Evolutionary conservation across 2,113 vertebrate genomes (phyloP).

Genomic region (Delphinapterus leucas): DNA sequence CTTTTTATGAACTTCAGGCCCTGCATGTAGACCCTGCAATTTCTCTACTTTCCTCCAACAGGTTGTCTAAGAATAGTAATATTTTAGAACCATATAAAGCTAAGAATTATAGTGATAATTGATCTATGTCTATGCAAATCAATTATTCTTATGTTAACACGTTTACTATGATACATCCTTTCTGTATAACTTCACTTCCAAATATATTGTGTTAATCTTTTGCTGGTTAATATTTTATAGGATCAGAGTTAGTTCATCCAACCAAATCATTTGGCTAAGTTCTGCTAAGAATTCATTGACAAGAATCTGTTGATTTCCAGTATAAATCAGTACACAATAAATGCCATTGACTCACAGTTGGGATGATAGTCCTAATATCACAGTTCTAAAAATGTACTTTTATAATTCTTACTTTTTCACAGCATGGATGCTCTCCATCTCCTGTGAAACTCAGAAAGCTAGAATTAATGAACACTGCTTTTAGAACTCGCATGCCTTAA

Average conservation of each 20-base stretch:
- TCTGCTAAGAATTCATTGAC: neutral
- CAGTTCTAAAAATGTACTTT: constrained; percentile 3
- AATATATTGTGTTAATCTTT: neutral
- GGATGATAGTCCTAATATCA: constrained; percentile 4
- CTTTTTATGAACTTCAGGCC: neutral
- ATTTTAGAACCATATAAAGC: neutral
- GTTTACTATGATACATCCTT: neutral
- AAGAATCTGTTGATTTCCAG: neutral
- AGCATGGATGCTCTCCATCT: neutral
- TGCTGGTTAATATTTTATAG: neutral
- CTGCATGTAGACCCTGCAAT: neutral
- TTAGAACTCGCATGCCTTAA: neutral
- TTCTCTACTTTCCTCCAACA: neutral
- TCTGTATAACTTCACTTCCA: neutral
- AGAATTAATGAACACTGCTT: neutral
- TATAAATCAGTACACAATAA: constrained; percentile 24
- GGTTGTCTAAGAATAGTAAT: neutral
- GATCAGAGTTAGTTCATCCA: neutral
- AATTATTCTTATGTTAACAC: neutral
- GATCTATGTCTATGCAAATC: neutral
- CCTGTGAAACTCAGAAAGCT: neutral
- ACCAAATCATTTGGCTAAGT: constrained; percentile 29
- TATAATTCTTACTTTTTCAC: neutral
- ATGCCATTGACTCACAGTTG: neutral
- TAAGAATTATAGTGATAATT: neutral